phyloP scores from a whole-genome alignment of 92 coral and sea anemone genomes.

The Virgularia gustaviana region DNA sequence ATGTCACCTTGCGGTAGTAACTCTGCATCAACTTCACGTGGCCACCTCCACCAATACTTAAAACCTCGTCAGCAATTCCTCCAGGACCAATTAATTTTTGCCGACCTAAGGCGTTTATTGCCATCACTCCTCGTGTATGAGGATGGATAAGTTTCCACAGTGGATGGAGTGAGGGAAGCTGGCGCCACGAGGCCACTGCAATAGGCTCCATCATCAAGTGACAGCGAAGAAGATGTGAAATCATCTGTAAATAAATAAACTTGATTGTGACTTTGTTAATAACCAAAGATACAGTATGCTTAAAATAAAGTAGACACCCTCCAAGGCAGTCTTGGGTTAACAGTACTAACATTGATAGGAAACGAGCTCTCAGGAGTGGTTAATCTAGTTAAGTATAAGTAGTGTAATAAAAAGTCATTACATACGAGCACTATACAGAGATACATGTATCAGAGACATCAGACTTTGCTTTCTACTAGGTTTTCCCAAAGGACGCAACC shows the following conservation, averaged over 20 bases:
- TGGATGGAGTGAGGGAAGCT: constrained; percentile 36
- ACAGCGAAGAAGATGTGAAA: constrained; percentile 34
- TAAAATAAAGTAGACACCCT: not conserved
- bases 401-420: too few relatives aligned
- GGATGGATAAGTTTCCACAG: constrained; percentile 31
- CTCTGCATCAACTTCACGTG: constrained; percentile 2
- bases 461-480: too few relatives aligned
- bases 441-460: too few relatives aligned
- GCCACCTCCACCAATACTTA: constrained; percentile 20
- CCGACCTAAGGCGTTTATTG: constrained; percentile 37
- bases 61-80: constrained; percentile 2
- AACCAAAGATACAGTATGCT: not conserved
- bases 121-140: constrained; percentile 34
- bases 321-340: not conserved
- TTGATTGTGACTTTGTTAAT: not conserved
- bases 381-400: too few relatives aligned
- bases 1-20: not conserved
- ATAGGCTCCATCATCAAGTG: constrained; percentile 39
- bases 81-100: constrained; percentile 18
- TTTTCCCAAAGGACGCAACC: too few relatives aligned
- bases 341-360: too few relatives aligned
- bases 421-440: too few relatives aligned
- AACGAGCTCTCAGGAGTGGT: too few relatives aligned
- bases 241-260: not conserved
- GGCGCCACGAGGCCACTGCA: constrained; percentile 36